Conservation (phyloP, 2,888 invertebrate species). For the Miltochrista miniata region DNA sequence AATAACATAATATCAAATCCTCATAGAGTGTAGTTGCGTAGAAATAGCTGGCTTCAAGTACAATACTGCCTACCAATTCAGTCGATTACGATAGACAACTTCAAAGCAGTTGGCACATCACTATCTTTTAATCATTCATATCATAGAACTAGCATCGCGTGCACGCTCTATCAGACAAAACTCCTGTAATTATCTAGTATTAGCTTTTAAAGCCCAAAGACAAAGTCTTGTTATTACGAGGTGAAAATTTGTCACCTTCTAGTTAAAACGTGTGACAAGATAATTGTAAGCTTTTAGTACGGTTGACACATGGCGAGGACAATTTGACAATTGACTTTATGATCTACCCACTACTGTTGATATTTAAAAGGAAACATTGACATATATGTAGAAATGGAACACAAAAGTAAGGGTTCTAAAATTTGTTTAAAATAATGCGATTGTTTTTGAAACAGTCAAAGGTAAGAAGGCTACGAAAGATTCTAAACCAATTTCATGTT, state of each 20-base stretch:
- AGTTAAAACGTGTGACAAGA: constrained; percentile 24
- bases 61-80: not conserved
- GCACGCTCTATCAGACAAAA: constrained; percentile 2
- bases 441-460: no score
- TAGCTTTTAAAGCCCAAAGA: constrained; percentile 12
- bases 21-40: not conserved
- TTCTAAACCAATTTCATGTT: no score
- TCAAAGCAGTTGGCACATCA: not conserved
- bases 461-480: no score
- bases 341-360: constrained; percentile 17
- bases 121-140: constrained; percentile 6
- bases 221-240: constrained; percentile 12
- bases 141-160: constrained; percentile 11
- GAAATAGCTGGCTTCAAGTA: not conserved
- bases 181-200: constrained; percentile 10
- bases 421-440: no score
- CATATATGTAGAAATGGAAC: no score
- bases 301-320: not conserved
- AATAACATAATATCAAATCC: no score
- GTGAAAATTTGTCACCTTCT: constrained; percentile 31
- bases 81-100: not conserved
- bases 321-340: constrained; percentile 15
- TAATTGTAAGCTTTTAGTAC: constrained; percentile 25
- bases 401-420: no score
- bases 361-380: not conserved